Conservation (phyloP, 1,140 invertebrate genomes). For the Orchestia grillus region DNA sequence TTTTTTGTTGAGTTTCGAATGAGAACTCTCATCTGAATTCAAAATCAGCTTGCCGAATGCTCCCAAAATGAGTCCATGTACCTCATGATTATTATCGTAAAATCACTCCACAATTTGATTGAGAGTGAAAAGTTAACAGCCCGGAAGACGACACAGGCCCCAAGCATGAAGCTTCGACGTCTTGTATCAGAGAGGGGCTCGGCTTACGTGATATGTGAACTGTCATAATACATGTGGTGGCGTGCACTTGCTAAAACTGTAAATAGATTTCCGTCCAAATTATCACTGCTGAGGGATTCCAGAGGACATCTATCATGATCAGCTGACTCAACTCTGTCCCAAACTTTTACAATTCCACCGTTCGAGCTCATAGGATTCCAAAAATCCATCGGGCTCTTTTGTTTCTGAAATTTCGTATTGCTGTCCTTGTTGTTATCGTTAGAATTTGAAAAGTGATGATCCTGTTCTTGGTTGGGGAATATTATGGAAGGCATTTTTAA, state of each 20-base stretch:
- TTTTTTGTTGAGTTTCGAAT: background rate
- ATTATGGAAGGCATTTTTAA: background rate
- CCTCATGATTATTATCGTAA: background rate
- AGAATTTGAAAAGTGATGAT: background rate
- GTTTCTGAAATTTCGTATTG: background rate
- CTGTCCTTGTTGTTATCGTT: background rate
- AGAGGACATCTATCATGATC: background rate
- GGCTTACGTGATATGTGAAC: background rate
- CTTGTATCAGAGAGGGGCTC: background rate
- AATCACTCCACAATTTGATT: background rate
- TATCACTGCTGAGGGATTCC: background rate
- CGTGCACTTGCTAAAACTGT: constrained; percentile 26
- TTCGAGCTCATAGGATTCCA: background rate
- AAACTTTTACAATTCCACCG: background rate
- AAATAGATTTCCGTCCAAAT: background rate
- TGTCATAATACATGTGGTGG: constrained; percentile 36
- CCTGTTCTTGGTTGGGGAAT: background rate
- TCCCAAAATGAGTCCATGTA: background rate
- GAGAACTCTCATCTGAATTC: background rate
- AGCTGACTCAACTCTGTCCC: background rate
- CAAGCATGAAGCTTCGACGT: background rate
- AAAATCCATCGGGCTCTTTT: background rate
- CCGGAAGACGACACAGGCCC: background rate
- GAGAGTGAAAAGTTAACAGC: background rate
- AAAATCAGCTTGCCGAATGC: background rate